These are phyloP conservation scores for Phthorimaea operculella DNA, from an alignment of 1,140 invertebrate genomes.

Conservation along the genomic window DNA sequence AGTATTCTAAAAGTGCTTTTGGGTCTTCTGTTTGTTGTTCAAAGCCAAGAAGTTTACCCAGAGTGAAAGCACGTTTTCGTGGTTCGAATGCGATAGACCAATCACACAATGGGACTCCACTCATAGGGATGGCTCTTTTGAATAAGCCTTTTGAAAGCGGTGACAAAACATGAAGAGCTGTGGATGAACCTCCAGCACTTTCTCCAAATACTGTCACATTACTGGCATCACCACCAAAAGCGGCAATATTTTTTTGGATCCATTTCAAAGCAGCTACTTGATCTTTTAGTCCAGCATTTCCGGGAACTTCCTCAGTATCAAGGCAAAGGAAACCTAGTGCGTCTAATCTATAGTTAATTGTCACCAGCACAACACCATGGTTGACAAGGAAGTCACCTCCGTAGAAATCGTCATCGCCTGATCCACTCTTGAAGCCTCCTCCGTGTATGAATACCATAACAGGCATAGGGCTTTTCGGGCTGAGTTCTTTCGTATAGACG, in stretches of 20 bases:
- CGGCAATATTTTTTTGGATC: constrained; percentile 26
- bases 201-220: constrained; percentile 72
- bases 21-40: constrained; percentile 11
- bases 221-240: constrained; percentile 26
- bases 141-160: constrained; percentile 53
- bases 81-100: constrained; percentile 5
- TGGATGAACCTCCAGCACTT: constrained; percentile 70
- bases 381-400: constrained; percentile 64
- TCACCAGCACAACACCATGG: constrained; percentile 69
- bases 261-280: constrained; percentile 68
- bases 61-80: constrained; percentile 2
- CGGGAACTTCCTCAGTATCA: constrained; percentile 30
- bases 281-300: constrained; percentile 52
- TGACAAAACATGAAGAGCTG: constrained; percentile 70
- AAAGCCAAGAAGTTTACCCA: constrained; percentile 10
- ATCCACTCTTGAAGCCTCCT: constrained; percentile 68
- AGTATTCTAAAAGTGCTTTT: constrained; percentile 6
- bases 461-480: constrained; percentile 30
- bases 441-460: constrained; percentile 76
- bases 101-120: constrained; percentile 16
- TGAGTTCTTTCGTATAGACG: constrained; percentile 65
- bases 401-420: constrained; percentile 43
- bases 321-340: constrained; percentile 62
- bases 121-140: constrained; percentile 30
- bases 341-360: constrained; percentile 72